A percentile compares a stretch with the other conserved stretches of the same genome.
phyloP scores from a whole-genome alignment of 2,113 vertebrate species.

The Tympanuchus pallidicinctus region DNA sequence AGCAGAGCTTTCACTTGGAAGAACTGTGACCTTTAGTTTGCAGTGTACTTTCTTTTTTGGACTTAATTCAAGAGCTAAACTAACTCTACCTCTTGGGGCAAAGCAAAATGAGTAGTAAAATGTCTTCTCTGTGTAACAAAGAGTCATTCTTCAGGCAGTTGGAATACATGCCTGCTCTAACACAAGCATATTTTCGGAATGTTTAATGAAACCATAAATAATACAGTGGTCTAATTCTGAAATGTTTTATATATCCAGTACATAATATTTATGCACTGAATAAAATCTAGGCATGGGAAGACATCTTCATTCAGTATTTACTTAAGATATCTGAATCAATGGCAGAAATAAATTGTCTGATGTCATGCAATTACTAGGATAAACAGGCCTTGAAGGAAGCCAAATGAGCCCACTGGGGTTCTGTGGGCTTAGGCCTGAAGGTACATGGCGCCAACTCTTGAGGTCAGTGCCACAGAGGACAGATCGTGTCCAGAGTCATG shows the following conservation, averaged over 20 bases:
- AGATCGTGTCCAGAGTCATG: neutral
- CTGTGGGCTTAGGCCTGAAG: neutral
- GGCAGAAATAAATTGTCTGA: conserved; percentile 5
- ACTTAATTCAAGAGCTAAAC: conserved; percentile 11
- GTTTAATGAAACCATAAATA: conserved; percentile 40
- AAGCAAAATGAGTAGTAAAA: conserved; percentile 34
- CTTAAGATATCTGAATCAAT: neutral
- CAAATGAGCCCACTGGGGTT: neutral
- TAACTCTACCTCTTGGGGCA: neutral
- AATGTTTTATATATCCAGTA: conserved; percentile 4
- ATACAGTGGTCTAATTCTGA: neutral
- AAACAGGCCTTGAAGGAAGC: neutral
- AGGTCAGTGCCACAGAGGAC: neutral
- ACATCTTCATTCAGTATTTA: neutral
- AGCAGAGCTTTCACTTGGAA: neutral
- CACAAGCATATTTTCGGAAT: conserved; percentile 7
- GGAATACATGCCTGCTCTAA: neutral
- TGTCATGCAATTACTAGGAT: neutral
- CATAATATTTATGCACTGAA: neutral
- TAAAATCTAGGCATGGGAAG: neutral
- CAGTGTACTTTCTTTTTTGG: neutral
- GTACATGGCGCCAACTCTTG: neutral
- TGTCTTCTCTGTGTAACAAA: neutral
- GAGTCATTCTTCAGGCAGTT: neutral
- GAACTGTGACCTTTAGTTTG: neutral